Evolutionary conservation across 2,113 vertebrate species (phyloP), one percentile per base, ranked within the genome.

Genomic region (Accipiter cooperii): DNA sequence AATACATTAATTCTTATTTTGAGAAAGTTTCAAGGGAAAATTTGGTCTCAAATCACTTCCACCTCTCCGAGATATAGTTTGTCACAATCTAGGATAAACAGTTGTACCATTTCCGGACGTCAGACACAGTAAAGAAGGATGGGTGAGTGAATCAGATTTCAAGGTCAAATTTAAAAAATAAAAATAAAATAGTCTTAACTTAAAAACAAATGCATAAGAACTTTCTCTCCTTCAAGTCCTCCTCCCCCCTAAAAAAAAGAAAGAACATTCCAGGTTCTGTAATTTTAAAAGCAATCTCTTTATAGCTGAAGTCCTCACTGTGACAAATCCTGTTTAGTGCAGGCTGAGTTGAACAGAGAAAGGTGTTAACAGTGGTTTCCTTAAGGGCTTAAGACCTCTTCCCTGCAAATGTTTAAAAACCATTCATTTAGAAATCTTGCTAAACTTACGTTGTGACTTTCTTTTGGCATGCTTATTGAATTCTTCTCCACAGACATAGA

Each of bases 1-100:
- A 95, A 90, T 91, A 51, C 4, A 68, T 93, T 90, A 17, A 83
- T 82, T 92, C 68, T 91, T 80, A 73, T 86, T 95, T 82, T 92
- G 49, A 60, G 55, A 36, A 79, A 17, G 26, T 46, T 94, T 77
- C 57, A 91, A 49, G 49, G 42, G 60, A 85, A 90, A 87, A 93
- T 52, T 86, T 57, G 9, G 21, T 80, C 40, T 95, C n/a, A 42
- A 61, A 68, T 74, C 34, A 55, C 15, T 87, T 84, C 28, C 2
- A 54, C 34, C 4, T 89, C 26, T 73, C 57, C 3, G 6, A 51
- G 12, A 46, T 44, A 57, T 2, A 46, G 7, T 40, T 70, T 85
- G 12, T 47, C 68, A 44, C 20, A 64, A 55, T 47, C 9, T 66
- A 40, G 26, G 28, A 58, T 47, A 55, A 76, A 42, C 13, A 29